A percentile compares a stretch with the other conserved stretches of the same genome.
Evolutionary conservation across 2,113 vertebrate species (phyloP).

Genomic region (Mohoua ochrocephala): DNA sequence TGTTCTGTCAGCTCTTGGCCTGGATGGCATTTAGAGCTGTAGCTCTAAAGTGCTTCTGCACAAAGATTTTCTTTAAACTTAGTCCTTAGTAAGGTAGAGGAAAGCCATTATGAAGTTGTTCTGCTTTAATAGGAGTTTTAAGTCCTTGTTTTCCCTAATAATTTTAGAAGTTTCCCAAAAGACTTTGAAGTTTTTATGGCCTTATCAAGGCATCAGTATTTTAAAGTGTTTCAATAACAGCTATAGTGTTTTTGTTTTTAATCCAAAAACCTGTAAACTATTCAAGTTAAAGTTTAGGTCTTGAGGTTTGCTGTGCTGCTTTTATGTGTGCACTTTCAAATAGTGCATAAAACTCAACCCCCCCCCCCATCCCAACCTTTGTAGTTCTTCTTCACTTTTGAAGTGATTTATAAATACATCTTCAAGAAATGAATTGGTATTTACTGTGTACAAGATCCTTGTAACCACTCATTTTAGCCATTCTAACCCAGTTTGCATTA

Average conservation of each 20-base stretch:
- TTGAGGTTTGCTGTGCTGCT: background rate
- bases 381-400: background rate
- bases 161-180: background rate
- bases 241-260: background rate
- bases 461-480: background rate
- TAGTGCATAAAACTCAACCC: background rate
- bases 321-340: background rate
- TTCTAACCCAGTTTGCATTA: background rate
- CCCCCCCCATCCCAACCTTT: background rate
- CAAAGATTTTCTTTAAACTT: background rate
- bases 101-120: background rate
- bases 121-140: background rate
- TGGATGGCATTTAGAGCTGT: background rate
- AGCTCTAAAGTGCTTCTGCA: background rate
- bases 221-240: background rate
- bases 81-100: background rate
- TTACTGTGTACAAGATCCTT: background rate
- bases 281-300: background rate
- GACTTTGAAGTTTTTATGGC: background rate
- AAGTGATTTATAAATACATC: background rate
- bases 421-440: background rate
- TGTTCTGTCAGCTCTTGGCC: constrained; percentile 14
- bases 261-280: background rate
- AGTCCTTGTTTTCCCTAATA: background rate
- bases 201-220: background rate